Percentiles rank a stretch among this genome's conserved stretches.
Evolutionary conservation across 2,113 vertebrate species (phyloP).

Genomic region (Rhinolophus sinicus): DNA sequence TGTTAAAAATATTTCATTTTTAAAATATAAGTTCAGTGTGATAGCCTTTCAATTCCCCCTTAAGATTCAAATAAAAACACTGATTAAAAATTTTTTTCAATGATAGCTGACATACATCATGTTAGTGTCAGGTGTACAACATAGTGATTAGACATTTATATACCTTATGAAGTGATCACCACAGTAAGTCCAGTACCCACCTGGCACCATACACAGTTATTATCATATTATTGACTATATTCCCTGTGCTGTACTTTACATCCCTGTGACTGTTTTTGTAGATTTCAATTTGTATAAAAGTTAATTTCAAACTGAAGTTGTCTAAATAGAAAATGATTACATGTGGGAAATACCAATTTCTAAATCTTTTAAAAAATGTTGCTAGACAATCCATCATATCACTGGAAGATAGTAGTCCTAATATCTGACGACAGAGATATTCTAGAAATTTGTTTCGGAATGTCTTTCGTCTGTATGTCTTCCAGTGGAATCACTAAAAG

Average conservation of each 20-base stretch:
- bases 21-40: not conserved
- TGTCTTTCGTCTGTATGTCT: not conserved
- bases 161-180: not conserved
- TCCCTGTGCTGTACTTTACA: not conserved
- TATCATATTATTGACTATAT: not conserved
- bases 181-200: not conserved
- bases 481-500: not conserved
- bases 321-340: slow-evolving; percentile 10
- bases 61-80: slow-evolving; percentile 29
- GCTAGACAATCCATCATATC: not conserved
- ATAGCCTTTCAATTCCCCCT: not conserved
- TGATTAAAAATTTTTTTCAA: not conserved
- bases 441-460: slow-evolving; percentile 5
- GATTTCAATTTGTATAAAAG: not conserved
- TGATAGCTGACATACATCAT: not conserved
- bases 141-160: too few relatives aligned
- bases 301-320: slow-evolving; percentile 17
- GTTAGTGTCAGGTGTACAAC: not conserved
- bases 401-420: not conserved
- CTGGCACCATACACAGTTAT: not conserved
- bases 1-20: not conserved
- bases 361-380: slow-evolving; percentile 26
- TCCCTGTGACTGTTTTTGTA: not conserved
- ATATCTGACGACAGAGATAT: not conserved
- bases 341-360: not conserved